These are phyloP conservation scores for Cisticola juncidis DNA, from an alignment of 2,113 vertebrate genomes.

Conservation along the genomic window DNA sequence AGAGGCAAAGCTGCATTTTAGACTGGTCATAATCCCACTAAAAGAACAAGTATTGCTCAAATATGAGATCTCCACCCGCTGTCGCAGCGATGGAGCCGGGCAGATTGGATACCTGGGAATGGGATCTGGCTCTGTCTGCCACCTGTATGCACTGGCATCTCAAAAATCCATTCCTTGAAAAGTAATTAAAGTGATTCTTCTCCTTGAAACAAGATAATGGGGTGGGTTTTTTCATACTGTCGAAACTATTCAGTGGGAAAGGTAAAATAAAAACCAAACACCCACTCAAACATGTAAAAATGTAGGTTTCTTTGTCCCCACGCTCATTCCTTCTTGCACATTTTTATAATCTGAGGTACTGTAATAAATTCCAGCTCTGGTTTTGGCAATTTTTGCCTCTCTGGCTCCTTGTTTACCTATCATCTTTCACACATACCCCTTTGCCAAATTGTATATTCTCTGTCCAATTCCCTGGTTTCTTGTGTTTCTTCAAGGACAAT, in stretches of 20 bases:
- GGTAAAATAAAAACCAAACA: neutral
- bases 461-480: neutral
- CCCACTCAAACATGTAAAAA: neutral
- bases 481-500: slow-evolving; percentile 31
- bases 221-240: neutral
- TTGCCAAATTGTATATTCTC: slow-evolving; percentile 3
- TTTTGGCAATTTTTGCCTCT: slow-evolving; percentile 18
- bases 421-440: slow-evolving; percentile 28
- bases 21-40: neutral
- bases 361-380: neutral
- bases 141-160: neutral
- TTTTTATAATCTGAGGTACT: neutral
- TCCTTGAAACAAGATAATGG: neutral
- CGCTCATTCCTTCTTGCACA: neutral
- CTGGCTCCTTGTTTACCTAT: slow-evolving; percentile 36
- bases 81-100: accelerated
- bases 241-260: neutral
- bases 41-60: neutral
- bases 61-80: accelerated
- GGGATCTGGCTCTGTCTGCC: neutral
- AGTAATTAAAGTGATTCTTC: neutral
- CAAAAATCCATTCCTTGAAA: neutral
- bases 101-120: neutral
- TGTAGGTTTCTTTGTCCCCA: neutral
- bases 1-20: neutral